These are phyloP conservation scores for Aspidiotus destructor DNA, from an alignment of 2,888 invertebrate genomes.

Conservation along the genomic window DNA sequence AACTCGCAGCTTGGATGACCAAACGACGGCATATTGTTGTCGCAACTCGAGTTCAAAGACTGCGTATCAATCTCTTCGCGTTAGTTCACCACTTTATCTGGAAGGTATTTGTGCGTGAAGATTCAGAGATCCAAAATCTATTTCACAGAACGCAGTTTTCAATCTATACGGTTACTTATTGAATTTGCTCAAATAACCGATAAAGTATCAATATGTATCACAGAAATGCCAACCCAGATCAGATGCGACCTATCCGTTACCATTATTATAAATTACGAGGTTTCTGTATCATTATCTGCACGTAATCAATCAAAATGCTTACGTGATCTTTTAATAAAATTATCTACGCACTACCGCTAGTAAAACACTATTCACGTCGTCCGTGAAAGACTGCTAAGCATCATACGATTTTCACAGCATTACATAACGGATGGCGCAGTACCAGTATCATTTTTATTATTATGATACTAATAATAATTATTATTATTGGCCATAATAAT, in stretches of 20 bases:
- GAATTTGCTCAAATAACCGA: too few species aligned
- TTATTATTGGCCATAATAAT: conserved; percentile 3
- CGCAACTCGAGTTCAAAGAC: too few species aligned
- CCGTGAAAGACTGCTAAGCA: conserved; percentile 12
- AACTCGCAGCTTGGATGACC: too few species aligned
- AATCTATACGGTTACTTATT: too few species aligned
- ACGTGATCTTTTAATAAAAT: conserved; percentile 17
- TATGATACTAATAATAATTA: not conserved
- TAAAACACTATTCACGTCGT: not conserved
- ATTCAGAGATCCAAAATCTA: too few species aligned
- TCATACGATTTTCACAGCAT: conserved; percentile 12
- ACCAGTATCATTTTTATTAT: not conserved
- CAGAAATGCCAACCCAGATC: not conserved
- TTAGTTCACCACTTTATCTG: too few species aligned
- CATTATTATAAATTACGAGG: conserved; percentile 1
- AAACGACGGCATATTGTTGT: too few species aligned
- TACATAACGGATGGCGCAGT: conserved; percentile 8
- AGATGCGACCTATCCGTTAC: not conserved
- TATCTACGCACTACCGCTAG: conserved; percentile 7
- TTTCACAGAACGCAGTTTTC: too few species aligned
- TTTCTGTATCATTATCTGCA: conserved; percentile 15
- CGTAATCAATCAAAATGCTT: conserved; percentile 15
- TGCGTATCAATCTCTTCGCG: too few species aligned
- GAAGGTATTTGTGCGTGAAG: too few species aligned
- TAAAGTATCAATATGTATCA: too few species aligned